Evolutionary conservation across 2,888 invertebrate genomes (phyloP).

Genomic region (Agriopis leucophaearia): DNA sequence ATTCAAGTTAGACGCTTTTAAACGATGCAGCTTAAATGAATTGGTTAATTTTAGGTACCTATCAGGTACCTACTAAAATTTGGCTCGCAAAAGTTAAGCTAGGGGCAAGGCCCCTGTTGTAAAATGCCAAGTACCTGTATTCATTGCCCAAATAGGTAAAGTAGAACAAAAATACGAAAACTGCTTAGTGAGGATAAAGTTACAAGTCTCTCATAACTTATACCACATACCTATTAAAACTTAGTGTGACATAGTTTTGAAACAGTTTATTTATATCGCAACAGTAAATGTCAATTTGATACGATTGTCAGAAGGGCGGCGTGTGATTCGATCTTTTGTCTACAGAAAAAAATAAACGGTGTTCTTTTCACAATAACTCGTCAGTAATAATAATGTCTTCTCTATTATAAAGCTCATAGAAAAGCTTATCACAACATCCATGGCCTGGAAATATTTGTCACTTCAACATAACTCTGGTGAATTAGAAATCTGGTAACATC

Average conservation of each 20-base stretch:
- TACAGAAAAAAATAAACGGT: background rate
- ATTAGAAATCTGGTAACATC: background rate
- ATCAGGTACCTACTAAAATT: too few species aligned
- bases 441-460: background rate
- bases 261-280: constrained; percentile 63
- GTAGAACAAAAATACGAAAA: background rate
- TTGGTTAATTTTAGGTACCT: too few species aligned
- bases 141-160: background rate
- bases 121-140: too few species aligned
- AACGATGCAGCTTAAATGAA: too few species aligned
- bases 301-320: constrained; percentile 48
- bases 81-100: too few species aligned
- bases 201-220: constrained; percentile 9
- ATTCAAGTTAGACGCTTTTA: too few species aligned
- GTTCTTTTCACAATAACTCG: background rate
- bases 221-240: constrained; percentile 21
- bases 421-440: background rate
- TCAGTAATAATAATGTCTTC: background rate
- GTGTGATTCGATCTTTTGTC: constrained; percentile 21
- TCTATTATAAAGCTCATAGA: background rate
- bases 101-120: too few species aligned
- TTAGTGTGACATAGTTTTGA: constrained; percentile 57
- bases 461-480: background rate
- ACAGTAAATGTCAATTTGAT: constrained; percentile 70
- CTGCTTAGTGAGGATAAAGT: too few species aligned